Conservation (phyloP, 1,140 invertebrate genomes). For the Psix sp. region DNA sequence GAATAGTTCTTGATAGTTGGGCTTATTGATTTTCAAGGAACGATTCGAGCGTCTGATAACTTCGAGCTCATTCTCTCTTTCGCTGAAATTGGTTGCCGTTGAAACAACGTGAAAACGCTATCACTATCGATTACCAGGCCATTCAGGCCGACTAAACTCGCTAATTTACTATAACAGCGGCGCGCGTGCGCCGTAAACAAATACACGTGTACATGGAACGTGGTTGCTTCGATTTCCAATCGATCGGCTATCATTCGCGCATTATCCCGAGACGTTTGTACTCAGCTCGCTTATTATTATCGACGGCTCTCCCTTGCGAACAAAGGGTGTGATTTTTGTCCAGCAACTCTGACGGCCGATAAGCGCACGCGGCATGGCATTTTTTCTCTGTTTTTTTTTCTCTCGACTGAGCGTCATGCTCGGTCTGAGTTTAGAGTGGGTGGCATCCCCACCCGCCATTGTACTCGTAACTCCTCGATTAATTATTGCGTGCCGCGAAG, state of each 20-base stretch:
- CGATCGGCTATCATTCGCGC: too few relatives aligned
- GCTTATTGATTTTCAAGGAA: slow-evolving; percentile 49
- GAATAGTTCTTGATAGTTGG: slow-evolving; percentile 53
- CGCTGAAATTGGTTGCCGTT: slow-evolving; percentile 19
- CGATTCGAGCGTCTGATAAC: slow-evolving; percentile 47
- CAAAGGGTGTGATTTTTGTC: too few relatives aligned
- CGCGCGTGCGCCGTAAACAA: too few relatives aligned
- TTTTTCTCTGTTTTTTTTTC: too few relatives aligned
- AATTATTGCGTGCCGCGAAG: slow-evolving; percentile 71
- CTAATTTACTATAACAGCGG: slow-evolving; percentile 21
- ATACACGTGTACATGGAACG: too few relatives aligned
- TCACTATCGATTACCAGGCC: slow-evolving; percentile 25
- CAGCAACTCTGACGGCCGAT: too few relatives aligned
- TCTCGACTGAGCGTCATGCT: too few relatives aligned
- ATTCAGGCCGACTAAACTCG: slow-evolving; percentile 6
- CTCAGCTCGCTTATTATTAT: too few relatives aligned
- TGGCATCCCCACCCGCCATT: slow-evolving; percentile 59
- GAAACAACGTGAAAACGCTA: slow-evolving; percentile 31
- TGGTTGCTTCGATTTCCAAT: too few relatives aligned
- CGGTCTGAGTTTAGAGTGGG: slow-evolving; percentile 32
- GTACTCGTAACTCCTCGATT: slow-evolving; percentile 71
- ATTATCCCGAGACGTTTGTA: too few relatives aligned
- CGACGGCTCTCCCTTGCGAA: too few relatives aligned
- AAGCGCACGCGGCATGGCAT: too few relatives aligned
- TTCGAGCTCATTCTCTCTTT: slow-evolving; percentile 37